These are phyloP conservation scores for Xenopus borealis DNA, from an alignment of 2,113 vertebrate species.

Conservation along the genomic window DNA sequence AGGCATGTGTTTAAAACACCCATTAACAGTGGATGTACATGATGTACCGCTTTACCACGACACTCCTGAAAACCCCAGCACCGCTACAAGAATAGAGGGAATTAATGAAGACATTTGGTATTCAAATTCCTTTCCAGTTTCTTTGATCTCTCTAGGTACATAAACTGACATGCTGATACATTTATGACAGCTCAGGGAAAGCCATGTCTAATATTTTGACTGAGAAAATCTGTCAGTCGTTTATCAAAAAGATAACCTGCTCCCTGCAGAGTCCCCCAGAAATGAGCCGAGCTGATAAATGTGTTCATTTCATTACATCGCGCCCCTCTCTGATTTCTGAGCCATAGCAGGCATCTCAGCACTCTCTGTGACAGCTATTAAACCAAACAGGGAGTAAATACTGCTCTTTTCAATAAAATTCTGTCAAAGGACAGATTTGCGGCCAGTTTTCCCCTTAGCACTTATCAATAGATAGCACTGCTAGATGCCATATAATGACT, in stretches of 20 bases:
- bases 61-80: constrained; percentile 3
- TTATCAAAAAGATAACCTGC: constrained; percentile 22
- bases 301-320: constrained; percentile 32
- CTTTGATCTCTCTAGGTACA: constrained; percentile 19
- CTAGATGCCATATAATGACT: too few species aligned
- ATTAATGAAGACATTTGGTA: constrained; percentile 36
- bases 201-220: constrained; percentile 42
- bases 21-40: too few species aligned
- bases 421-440: too few species aligned
- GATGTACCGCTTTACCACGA: neutral
- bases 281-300: constrained; percentile 6
- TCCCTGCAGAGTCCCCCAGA: constrained; percentile 23
- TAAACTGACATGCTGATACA: constrained; percentile 31
- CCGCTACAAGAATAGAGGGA: neutral
- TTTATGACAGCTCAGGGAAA: constrained; percentile 28
- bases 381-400: neutral
- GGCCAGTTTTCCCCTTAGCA: too few species aligned
- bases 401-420: too few species aligned
- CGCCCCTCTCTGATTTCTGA: neutral
- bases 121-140: constrained; percentile 13
- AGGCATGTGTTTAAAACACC: too few species aligned
- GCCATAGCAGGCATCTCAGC: neutral
- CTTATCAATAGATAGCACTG: too few species aligned
- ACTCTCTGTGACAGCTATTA: constrained; percentile 12
- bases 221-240: constrained; percentile 28